Evolutionary conservation across 2,797 vertebrate species (phyloP).

Genomic region (Serranus cabrilla): DNA sequence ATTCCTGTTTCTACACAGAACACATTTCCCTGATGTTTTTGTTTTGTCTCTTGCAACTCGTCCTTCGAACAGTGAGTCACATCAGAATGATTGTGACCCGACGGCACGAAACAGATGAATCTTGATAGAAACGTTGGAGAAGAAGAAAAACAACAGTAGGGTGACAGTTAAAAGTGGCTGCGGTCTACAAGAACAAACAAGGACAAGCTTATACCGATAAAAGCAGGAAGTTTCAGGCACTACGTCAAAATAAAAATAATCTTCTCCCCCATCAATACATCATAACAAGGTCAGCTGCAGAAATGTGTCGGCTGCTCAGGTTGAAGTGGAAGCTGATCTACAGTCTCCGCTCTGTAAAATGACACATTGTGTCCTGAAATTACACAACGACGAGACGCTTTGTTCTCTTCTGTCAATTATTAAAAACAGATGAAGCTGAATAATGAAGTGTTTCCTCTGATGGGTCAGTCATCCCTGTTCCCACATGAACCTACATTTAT

Average conservation of each 20-base stretch:
- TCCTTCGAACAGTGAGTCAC: background rate
- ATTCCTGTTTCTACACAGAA: background rate
- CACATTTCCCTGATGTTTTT: background rate
- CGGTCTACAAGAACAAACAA: background rate
- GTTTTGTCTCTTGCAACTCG: background rate
- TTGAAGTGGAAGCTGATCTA: background rate
- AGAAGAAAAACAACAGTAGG: background rate
- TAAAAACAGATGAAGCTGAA: background rate
- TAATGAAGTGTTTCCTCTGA: background rate
- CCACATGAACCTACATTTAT: background rate
- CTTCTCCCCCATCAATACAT: constrained; percentile 9
- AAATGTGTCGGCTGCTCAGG: background rate
- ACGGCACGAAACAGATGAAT: background rate
- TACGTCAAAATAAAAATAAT: constrained; percentile 3
- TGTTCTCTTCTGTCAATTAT: background rate
- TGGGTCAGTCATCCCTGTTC: background rate
- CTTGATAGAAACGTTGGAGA: background rate
- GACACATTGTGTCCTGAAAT: background rate
- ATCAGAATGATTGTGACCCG: background rate
- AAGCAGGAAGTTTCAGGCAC: background rate
- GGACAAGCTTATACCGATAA: background rate
- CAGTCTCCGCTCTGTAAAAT: background rate
- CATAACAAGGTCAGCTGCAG: constrained; percentile 1
- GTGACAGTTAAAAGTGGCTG: background rate
- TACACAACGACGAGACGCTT: background rate